These are phyloP conservation scores for Laothoe populi DNA, from an alignment of 2,888 invertebrate species.

Conservation along the genomic window DNA sequence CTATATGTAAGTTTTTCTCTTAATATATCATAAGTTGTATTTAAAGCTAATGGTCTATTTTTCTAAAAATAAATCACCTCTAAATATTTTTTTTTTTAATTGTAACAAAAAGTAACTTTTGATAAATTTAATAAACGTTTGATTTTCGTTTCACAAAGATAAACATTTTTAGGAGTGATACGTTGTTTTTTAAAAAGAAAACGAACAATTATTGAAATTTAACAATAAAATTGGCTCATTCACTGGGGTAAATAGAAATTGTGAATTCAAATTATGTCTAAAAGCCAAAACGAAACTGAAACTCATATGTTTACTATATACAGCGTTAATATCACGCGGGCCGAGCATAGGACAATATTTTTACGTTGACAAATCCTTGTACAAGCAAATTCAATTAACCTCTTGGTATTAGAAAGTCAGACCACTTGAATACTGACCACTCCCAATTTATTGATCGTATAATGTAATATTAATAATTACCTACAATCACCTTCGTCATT, in stretches of 20 bases:
- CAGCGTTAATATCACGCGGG: neutral
- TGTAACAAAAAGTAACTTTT: no score
- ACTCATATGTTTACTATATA: neutral
- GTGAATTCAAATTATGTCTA: neutral
- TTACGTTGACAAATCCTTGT: slow-evolving; percentile 12
- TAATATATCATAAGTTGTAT: no score
- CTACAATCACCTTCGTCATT: neutral
- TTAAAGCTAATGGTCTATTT: no score
- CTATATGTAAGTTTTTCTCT: no score
- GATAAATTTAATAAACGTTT: no score
- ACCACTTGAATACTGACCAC: slow-evolving; percentile 9
- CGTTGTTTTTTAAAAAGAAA: no score
- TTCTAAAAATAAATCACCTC: no score
- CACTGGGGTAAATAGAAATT: no score
- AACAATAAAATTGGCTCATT: neutral
- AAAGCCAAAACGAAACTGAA: neutral
- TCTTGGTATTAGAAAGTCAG: slow-evolving; percentile 14
- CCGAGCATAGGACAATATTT: neutral
- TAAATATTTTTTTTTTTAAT: no score
- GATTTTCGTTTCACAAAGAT: no score
- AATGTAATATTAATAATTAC: slow-evolving; percentile 10
- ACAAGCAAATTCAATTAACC: slow-evolving; percentile 23
- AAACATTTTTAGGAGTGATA: no score
- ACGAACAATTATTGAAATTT: neutral
- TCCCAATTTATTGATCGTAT: slow-evolving; percentile 7